Evolutionary conservation across 1,140 invertebrate species (phyloP).

Genomic region (Sinella curviseta): DNA sequence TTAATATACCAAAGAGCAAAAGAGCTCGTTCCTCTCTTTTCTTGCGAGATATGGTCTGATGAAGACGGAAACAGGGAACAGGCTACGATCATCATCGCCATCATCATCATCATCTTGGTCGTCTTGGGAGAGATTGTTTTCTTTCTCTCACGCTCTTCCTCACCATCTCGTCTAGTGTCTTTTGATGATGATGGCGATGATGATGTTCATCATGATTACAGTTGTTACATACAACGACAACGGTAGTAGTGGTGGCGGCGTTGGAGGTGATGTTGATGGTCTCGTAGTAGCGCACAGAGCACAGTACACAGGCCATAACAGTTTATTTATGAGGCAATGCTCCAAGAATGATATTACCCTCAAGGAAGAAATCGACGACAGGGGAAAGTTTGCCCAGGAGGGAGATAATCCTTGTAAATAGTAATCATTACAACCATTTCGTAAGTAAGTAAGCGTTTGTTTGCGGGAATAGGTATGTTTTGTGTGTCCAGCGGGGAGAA

Average conservation of each 20-base stretch:
- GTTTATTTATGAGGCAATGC: neutral
- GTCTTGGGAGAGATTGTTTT: neutral
- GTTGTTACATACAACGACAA: neutral
- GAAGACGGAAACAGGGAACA: neutral
- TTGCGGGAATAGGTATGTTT: too few species aligned
- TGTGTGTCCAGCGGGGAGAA: too few species aligned
- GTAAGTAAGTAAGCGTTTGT: too few species aligned
- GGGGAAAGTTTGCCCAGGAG: neutral
- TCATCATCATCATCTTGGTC: too few species aligned
- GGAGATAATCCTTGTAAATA: slow-evolving; percentile 15
- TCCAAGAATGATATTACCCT: neutral
- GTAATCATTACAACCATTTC: neutral
- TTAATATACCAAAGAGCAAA: neutral
- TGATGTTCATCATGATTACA: too few species aligned
- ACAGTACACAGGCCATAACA: neutral
- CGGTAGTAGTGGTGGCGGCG: neutral
- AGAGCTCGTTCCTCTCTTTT: neutral
- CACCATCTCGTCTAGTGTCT: neutral
- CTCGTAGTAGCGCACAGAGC: too few species aligned
- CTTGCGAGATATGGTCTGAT: too few species aligned
- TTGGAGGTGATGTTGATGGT: too few species aligned
- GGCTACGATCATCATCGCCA: too few species aligned
- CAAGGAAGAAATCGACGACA: neutral
- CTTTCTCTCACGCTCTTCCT: neutral
- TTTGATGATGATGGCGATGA: neutral